Evolutionary conservation across 2,797 vertebrate genomes (phyloP), one percentile per base, ranked within the genome.

Genomic region (Microcaecilia unicolor): DNA sequence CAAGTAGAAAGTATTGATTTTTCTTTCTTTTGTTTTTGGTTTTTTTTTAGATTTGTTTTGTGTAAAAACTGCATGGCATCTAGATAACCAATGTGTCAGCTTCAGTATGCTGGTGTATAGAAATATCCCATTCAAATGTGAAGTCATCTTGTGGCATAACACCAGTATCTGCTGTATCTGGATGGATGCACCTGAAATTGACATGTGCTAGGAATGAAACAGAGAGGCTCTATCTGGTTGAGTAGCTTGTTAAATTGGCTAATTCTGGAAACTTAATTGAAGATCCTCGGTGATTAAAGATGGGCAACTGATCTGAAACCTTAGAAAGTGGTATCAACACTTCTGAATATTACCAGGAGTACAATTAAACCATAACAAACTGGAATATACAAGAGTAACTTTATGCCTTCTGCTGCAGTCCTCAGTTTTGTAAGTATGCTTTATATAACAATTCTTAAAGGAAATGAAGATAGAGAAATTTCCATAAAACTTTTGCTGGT

Each of bases 401-500:
- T 52, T 34, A 53, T 52, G 37, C 51, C 61, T 60, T 47, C 57
- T 42, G 65, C 56, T 65, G 57, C 5, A 0, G 63, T 64, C 65
- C 48, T 62, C 10, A 51, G 65, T 65, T 71, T 63, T 65, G 78
- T 80, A 73, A 70, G 78, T 76, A 48, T 11, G 39, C 1, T n/a
- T n/a, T n/a, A n/a, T n/a, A n/a, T n/a, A n/a, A n/a, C n/a, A n/a
- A n/a, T n/a, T n/a, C n/a, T n/a, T n/a, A n/a, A n/a, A n/a, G n/a
- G n/a, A n/a, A n/a, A n/a, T n/a, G n/a, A n/a, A n/a, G n/a, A n/a
- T n/a, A n/a, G n/a, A n/a, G n/a, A n/a, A n/a, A n/a, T n/a, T n/a
- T n/a, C n/a, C n/a, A n/a, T n/a, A n/a, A n/a, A n/a, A n/a, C n/a
- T n/a, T n/a, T n/a, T n/a, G n/a, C n/a, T n/a, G n/a, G n/a, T n/a